Base-by-base conservation (phyloP, 2,888 invertebrate genomes). In the Aleiodes leptofemur region DNA sequence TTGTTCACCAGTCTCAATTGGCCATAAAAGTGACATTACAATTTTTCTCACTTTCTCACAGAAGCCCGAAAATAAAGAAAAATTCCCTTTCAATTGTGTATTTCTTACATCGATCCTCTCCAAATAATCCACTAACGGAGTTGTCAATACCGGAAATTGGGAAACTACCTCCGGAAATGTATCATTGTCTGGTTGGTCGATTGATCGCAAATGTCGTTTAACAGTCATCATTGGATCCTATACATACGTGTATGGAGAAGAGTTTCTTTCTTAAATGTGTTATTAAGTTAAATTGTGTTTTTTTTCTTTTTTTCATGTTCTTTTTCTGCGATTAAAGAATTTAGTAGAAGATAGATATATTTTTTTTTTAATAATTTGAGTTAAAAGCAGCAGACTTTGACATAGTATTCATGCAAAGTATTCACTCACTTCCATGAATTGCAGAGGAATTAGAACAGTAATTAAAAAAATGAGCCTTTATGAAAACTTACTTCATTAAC, bases 1-100 rank as follows among this genome's bases (percentile, higher is more conserved):
- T 43, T 80, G 83, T 83, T 76, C 66, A 72, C 84, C 84, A 84
- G 81, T 84, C 81, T 68, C 72, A 76, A 72, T 80, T 84, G 84
- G 84, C 80, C 72, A 66, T 82, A 4, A 76, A 23, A 78, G 82
- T 83, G 81, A 83, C 79, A 78, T 71, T 55, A 69, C 23, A 23
- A 43, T 48, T 16, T 38, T 53, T 53, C 14, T 50, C 23, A 68
- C 53, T 23, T 70, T 74, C 51, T 66, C 69, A 43, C 56, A 61
- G 31, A 14, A 55, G 16, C 34, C 53, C 66, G 70, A 77, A 2
- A 69, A 69, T 57, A 57, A 29, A 51, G 34, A 51, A 31, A 68
- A 51, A n/a, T n/a, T 51, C 13, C 31, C 14, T 8, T 29, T 13
- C n/a, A 68, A 13, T 31, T 29, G 50, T 31, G 50, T 31, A 51